Evolutionary conservation across 2,888 invertebrate genomes (phyloP).

Genomic region (Morpho achilles): DNA sequence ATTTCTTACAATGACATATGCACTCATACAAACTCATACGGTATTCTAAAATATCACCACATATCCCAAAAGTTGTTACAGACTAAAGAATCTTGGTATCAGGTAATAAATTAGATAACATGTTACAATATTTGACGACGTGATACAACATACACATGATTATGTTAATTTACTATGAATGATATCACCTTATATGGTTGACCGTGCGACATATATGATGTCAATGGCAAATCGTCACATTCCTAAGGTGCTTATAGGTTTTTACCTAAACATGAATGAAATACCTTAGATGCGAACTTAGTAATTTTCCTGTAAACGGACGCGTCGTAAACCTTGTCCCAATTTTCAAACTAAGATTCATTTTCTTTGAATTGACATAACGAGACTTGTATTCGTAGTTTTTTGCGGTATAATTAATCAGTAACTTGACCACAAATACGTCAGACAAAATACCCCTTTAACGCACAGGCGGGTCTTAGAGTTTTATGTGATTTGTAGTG

Average conservation of each 20-base stretch:
- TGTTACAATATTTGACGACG: conserved; percentile 29
- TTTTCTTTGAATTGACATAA: conserved; percentile 2
- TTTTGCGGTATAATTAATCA: too few species aligned
- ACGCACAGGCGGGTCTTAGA: too few species aligned
- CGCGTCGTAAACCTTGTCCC: conserved; percentile 10
- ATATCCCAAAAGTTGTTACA: neutral
- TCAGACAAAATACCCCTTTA: too few species aligned
- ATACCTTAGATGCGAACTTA: conserved; percentile 18
- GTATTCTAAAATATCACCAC: neutral
- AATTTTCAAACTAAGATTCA: conserved; percentile 1
- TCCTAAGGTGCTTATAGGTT: conserved; percentile 26
- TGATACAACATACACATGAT: conserved; percentile 39
- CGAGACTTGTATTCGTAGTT: neutral
- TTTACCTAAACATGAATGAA: conserved; percentile 29
- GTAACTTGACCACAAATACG: too few species aligned
- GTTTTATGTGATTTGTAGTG: too few species aligned
- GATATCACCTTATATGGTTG: conserved; percentile 46
- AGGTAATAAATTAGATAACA: conserved; percentile 28
- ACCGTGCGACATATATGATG: conserved; percentile 20
- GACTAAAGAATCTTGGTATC: conserved; percentile 5
- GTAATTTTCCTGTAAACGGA: conserved; percentile 20
- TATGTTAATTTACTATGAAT: conserved; percentile 60
- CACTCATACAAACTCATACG: neutral
- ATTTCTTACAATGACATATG: too few species aligned
- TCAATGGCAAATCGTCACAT: conserved; percentile 30